These are phyloP conservation scores for Illadopsis cleaveri DNA, from an alignment of 2,113 vertebrate species.

Conservation along the genomic window DNA sequence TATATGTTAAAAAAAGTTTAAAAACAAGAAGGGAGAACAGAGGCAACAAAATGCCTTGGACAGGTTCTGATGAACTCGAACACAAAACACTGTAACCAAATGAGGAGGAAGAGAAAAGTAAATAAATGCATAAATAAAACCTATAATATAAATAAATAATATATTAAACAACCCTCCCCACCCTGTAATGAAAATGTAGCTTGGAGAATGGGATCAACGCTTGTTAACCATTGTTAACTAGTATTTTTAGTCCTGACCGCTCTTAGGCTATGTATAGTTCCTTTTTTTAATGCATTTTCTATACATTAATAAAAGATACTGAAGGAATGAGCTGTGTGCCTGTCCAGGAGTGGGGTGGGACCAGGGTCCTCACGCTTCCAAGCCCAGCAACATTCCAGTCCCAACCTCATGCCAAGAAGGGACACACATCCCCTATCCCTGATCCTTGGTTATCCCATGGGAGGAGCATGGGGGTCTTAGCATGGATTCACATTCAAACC, in stretches of 20 bases:
- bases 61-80: neutral
- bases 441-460: neutral
- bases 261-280: conserved; percentile 93
- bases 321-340: conserved; percentile 61
- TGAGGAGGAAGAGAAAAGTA: neutral
- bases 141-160: conserved; percentile 62
- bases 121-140: conserved; percentile 30
- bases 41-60: neutral
- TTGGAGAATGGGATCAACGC: conserved; percentile 78
- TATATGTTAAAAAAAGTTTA: neutral
- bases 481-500: rapidly evolving
- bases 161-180: conserved; percentile 40
- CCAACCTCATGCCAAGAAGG: rapidly evolving
- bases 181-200: conserved; percentile 62
- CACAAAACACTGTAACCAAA: neutral
- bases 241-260: conserved; percentile 90
- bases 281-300: conserved; percentile 99
- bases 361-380: rapidly evolving
- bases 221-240: conserved; percentile 89
- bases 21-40: neutral
- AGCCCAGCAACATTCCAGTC: neutral
- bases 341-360: neutral
- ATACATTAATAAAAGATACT: conserved; percentile 99
- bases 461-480: neutral
- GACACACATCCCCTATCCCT: rapidly evolving